Evolutionary conservation across 2,888 invertebrate species (phyloP).

Genomic region (Agrochola litura): DNA sequence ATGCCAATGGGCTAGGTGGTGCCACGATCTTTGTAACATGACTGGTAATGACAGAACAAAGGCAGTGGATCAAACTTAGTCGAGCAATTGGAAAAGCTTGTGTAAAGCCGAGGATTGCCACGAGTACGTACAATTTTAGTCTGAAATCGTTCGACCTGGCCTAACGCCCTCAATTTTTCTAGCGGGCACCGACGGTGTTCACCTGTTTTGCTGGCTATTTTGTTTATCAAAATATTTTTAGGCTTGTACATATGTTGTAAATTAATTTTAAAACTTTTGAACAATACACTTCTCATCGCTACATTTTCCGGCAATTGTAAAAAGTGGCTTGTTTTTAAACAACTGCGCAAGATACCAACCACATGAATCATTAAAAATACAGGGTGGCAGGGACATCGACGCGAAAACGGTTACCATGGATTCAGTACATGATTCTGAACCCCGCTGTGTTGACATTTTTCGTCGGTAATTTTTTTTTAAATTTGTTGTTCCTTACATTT

Average conservation of each 20-base stretch:
- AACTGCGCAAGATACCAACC: neutral
- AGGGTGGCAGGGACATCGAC: too few species aligned
- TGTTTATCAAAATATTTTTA: neutral
- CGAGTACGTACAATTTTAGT: neutral
- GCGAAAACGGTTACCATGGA: too few species aligned
- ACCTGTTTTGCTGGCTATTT: neutral
- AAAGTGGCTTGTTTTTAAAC: neutral
- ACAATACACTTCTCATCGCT: neutral
- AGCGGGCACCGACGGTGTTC: neutral
- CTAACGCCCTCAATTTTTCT: slow-evolving; percentile 7
- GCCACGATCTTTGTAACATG: neutral
- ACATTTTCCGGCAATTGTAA: neutral
- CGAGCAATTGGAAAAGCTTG: neutral
- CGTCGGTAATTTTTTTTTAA: too few species aligned
- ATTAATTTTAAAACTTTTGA: neutral
- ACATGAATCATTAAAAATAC: neutral
- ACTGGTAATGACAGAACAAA: neutral
- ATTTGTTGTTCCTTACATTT: too few species aligned
- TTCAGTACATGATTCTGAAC: too few species aligned
- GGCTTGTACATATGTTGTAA: neutral
- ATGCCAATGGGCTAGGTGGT: neutral
- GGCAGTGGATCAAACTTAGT: neutral
- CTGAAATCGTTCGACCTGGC: slow-evolving; percentile 2
- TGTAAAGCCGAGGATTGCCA: neutral
- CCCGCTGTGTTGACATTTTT: too few species aligned